Evolutionary conservation across 2,797 vertebrate genomes (phyloP), one percentile per base, ranked within the genome.

Genomic region (Heterohyrax brucei): DNA sequence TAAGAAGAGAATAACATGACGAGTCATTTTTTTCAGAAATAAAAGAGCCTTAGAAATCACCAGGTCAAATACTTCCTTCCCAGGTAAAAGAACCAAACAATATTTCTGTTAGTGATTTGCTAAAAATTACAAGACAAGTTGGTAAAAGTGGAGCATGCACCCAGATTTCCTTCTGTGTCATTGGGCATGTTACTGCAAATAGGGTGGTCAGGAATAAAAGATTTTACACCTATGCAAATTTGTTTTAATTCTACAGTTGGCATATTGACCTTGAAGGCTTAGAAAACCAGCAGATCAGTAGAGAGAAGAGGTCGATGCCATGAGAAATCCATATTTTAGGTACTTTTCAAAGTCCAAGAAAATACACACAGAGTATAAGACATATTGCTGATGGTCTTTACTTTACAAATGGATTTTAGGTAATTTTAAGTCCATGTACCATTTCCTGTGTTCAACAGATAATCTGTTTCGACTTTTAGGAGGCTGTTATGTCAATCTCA

Each of bases 31-130:
- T 39, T 26, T 33, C 26, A 53, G 62, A 94, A n/a, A 56, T 7
- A 79, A 95, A 91, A 50, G n/a, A 59, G 89, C 8, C 72, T 75
- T 90, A 81, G 28, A 87, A 84, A 88, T 85, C 4, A 64, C 56
- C 39, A 85, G 22, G 13, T 56, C 39, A 68, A 72, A 46, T 1
- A 9, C 9, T 56, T 93, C 83, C 2, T 92, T 96, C 75, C 19
- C 30, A 84, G 76, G 24, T 30, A 2, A 95, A 76, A 95, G 9
- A 92, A 72, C 7, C 50, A 76, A 95, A 91, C 48, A 4, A 81
- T 14, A 80, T 10, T 72, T 86, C 22, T 73, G 48, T 56, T 12
- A 22, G 13, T 59, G 9, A 73, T 30, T 68, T 72, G 14, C 81
- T 70, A 78, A 88, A 77, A 92, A 66, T 21, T 2, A 2, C 0